Evolutionary conservation across 2,797 vertebrate species (phyloP).

Genomic region (Malurus splendens): DNA sequence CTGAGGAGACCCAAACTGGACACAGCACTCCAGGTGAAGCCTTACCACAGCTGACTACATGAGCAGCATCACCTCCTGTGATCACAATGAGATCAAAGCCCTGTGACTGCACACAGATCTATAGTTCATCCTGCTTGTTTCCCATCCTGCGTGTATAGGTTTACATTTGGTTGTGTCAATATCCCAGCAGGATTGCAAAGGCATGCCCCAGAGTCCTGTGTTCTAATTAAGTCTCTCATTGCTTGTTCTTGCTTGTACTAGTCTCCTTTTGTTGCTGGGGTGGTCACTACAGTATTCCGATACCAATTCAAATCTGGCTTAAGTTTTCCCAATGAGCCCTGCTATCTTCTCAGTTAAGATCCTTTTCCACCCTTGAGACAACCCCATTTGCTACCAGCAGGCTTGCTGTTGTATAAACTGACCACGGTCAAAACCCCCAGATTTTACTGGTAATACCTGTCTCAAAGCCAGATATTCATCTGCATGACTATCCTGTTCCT

Average conservation of each 20-base stretch:
- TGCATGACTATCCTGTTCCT: not conserved
- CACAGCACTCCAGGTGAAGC: not conserved
- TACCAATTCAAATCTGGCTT: not conserved
- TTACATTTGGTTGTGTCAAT: not conserved
- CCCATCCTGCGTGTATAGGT: not conserved
- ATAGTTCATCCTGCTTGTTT: not conserved
- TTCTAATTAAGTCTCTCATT: not conserved
- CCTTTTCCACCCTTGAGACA: not conserved
- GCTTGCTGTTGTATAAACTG: not conserved
- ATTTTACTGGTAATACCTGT: not conserved
- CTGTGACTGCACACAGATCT: not conserved
- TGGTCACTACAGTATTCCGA: not conserved
- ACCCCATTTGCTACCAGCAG: not conserved
- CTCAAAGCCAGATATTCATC: not conserved
- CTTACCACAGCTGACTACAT: not conserved
- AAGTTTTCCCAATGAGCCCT: not conserved
- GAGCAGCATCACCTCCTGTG: not conserved
- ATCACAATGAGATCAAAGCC: not conserved
- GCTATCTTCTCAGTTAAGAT: not conserved
- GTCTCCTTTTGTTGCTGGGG: not conserved
- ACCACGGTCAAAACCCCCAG: accelerated
- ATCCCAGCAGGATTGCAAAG: not conserved
- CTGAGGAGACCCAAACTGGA: too few species aligned
- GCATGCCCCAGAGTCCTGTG: not conserved
- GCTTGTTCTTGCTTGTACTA: not conserved